Base-by-base conservation (phyloP, 1,140 invertebrate species). In the Eciton burchellii region DNA sequence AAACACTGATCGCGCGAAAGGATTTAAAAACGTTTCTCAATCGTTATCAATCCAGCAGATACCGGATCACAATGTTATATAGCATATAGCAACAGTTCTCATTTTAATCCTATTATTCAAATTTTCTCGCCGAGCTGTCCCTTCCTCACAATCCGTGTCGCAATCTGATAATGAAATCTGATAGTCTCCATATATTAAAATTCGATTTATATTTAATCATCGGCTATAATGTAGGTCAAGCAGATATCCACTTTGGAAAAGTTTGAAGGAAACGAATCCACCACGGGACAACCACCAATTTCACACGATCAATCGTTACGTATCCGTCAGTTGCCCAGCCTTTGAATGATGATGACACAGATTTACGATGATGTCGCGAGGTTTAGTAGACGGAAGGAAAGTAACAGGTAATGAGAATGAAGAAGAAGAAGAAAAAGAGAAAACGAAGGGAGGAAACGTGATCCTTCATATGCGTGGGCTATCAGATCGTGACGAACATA, bases 401-500 rank as follows among this genome's bases (percentile, higher is more conserved):
- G 16, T 16, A 21, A 6, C 43, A 66, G 35, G 45, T 47, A 81
- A 59, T 43, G 59, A 66, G 35, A 35, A 35, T 35, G 35, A 35
- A 35, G 6, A 35, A 35, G 8, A 6, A 14, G n/a, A 49, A 49
- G 19, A 12, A 57, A 49, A 5, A 24, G 43, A 24, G 14, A 41
- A 71, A 21, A 19, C 56, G 11, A 0, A 3, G 1, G 19, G 6
- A 35, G 41, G 5, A 14, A 16, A 45, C 11, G 52, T 83, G 63
- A 29, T 81, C 41, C 71, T 45, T 49, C 6, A 12, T 3, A 35
- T 54, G 35, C 49, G 65, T 71, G 47, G 16, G 43, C 2, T 29
- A 24, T 54, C 14, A 21, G 21, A 24, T 79, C 73, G 66, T 84
- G 84, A 84, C 21, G 52, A 5, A 45, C 45, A 66, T 60, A 35